These are phyloP conservation scores for Melinaea marsaeus DNA, from an alignment of 2,888 invertebrate species.

Conservation along the genomic window DNA sequence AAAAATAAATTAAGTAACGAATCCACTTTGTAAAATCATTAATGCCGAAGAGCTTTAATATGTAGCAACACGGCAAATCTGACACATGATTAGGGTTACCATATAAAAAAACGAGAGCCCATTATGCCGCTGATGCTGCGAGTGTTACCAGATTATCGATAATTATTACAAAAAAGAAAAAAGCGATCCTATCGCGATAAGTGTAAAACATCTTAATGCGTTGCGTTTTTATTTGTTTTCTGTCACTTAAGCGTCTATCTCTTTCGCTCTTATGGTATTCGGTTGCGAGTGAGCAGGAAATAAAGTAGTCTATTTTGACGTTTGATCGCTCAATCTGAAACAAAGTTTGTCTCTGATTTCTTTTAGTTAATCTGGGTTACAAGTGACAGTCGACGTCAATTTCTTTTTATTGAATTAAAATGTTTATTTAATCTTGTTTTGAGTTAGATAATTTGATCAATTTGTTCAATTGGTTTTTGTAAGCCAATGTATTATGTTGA, in stretches of 20 bases:
- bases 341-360: conserved; percentile 55
- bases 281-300: conserved; percentile 44
- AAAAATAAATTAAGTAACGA: conserved; percentile 57
- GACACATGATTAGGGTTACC: conserved; percentile 76
- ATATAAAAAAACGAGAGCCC: conserved; percentile 64
- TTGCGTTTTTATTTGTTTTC: conserved; percentile 74
- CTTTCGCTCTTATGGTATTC: conserved; percentile 34
- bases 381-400: conserved; percentile 54
- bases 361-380: conserved; percentile 53
- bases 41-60: conserved; percentile 54
- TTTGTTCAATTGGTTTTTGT: conserved; percentile 16
- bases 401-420: conserved; percentile 37
- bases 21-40: conserved; percentile 64
- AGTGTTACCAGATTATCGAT: conserved; percentile 77
- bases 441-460: conserved; percentile 26
- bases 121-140: conserved; percentile 63
- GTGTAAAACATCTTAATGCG: conserved; percentile 74
- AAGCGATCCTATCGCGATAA: conserved; percentile 64
- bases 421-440: conserved; percentile 34
- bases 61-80: conserved; percentile 66
- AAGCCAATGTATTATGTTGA: too few species aligned
- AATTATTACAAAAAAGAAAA: conserved; percentile 72
- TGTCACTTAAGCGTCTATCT: conserved; percentile 50
- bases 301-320: conserved; percentile 52
- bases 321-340: conserved; percentile 63